Percentiles rank a stretch among this genome's conserved stretches.
phyloP scores from a whole-genome alignment of 2,888 invertebrate species.

The Megamerina dolium region DNA sequence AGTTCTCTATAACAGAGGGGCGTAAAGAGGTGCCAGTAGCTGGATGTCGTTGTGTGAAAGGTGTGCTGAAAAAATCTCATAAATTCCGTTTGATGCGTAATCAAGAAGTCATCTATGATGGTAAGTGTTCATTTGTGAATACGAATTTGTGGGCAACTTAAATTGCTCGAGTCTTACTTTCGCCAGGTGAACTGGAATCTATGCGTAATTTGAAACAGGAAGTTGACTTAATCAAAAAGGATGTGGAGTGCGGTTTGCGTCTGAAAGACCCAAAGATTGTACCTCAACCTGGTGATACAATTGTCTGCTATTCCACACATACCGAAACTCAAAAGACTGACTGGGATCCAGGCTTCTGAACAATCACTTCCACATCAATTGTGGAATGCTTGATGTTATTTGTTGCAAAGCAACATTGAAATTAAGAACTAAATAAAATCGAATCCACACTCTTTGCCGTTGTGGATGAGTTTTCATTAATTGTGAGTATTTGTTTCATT shows the following conservation, averaged over 20 bases:
- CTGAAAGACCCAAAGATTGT: slow-evolving; percentile 59
- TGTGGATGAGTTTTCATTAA: not conserved
- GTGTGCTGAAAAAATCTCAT: slow-evolving; percentile 63
- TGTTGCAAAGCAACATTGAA: slow-evolving; percentile 2
- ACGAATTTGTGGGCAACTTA: too few relatives aligned
- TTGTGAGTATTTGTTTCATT: not conserved
- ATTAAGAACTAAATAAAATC: slow-evolving; percentile 20
- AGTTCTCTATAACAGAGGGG: slow-evolving; percentile 74
- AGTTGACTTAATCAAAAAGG: slow-evolving; percentile 73
- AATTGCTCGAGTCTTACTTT: too few relatives aligned
- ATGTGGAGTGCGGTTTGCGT: slow-evolving; percentile 84
- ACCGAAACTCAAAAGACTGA: slow-evolving; percentile 60
- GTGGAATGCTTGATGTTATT: not conserved
- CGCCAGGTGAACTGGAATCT: slow-evolving; percentile 64
- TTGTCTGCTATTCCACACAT: slow-evolving; percentile 69
- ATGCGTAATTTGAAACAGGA: slow-evolving; percentile 88
- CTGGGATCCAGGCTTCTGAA: slow-evolving; percentile 85
- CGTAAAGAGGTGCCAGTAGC: slow-evolving; percentile 78
- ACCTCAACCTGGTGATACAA: slow-evolving; percentile 68
- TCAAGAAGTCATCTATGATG: slow-evolving; percentile 62
- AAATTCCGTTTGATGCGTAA: slow-evolving; percentile 64
- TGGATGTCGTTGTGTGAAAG: slow-evolving; percentile 79
- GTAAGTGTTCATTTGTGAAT: slow-evolving; percentile 52
- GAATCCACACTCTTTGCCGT: not conserved
- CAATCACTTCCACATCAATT: not conserved